Percentiles rank a stretch among this genome's conserved stretches.
phyloP scores from a whole-genome alignment of 2,888 invertebrate species.

The Acrobasis suavella region DNA sequence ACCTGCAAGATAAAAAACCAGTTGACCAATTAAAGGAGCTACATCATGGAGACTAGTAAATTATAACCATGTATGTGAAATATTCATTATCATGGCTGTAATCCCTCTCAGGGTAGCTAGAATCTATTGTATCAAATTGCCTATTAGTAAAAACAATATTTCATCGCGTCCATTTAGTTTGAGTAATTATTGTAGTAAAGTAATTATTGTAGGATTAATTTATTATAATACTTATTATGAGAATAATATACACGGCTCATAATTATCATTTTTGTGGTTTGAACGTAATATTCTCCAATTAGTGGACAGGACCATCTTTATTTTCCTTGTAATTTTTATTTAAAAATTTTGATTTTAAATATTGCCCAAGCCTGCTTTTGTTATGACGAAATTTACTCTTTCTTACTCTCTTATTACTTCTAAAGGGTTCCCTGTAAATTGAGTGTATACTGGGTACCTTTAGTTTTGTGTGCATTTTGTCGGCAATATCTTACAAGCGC shows the following conservation, averaged over 20 bases:
- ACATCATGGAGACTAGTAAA: slow-evolving; percentile 43
- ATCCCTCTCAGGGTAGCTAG: slow-evolving; percentile 55
- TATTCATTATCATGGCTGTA: slow-evolving; percentile 44
- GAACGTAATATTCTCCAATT: neutral
- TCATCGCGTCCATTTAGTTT: slow-evolving; percentile 70
- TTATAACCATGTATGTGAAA: slow-evolving; percentile 19
- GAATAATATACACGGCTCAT: neutral
- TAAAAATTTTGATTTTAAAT: no score
- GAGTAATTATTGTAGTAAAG: slow-evolving; percentile 54
- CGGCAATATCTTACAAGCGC: no score
- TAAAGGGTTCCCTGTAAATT: no score
- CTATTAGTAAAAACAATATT: slow-evolving; percentile 59
- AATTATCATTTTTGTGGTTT: neutral
- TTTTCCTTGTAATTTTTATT: no score
- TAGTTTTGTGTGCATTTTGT: no score
- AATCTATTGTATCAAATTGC: slow-evolving; percentile 46
- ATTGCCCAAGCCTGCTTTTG: no score
- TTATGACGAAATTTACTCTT: no score
- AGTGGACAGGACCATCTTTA: neutral
- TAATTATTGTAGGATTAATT: slow-evolving; percentile 31
- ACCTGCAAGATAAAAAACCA: slow-evolving; percentile 51
- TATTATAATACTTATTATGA: slow-evolving; percentile 2
- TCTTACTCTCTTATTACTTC: no score
- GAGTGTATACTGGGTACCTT: no score
- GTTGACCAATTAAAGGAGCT: slow-evolving; percentile 28